Evolutionary conservation across 2,797 vertebrate species (phyloP).

Genomic region (Chaetodon trifasciatus): DNA sequence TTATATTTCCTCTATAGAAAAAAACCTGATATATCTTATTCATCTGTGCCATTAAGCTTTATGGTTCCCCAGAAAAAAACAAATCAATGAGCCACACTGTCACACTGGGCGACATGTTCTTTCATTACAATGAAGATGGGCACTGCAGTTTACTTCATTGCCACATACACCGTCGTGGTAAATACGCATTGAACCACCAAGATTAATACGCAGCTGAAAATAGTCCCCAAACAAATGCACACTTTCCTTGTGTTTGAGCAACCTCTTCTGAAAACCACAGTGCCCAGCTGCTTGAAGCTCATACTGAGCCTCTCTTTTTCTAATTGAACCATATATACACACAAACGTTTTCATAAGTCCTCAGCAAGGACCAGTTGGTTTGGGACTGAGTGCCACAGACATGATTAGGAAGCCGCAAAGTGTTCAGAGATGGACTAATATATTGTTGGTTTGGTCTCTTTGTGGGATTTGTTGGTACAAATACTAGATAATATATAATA

Average conservation of each 20-base stretch:
- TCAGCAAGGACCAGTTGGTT: background rate
- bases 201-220: background rate
- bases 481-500: background rate
- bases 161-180: background rate
- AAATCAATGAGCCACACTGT: background rate
- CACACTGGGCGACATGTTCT: background rate
- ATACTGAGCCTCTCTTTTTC: background rate
- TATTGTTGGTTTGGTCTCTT: constrained; percentile 35
- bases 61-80: background rate
- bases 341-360: background rate
- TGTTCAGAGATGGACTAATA: background rate
- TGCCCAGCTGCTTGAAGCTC: background rate
- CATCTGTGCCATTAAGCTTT: background rate
- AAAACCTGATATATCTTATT: background rate
- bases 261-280: background rate
- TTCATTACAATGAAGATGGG: background rate
- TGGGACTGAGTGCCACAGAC: background rate
- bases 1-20: background rate
- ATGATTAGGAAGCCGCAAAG: background rate
- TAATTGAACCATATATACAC: background rate
- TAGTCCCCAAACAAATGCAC: background rate
- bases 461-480: constrained; percentile 22
- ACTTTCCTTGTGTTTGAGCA: background rate
- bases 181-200: background rate
- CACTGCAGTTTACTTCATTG: background rate